phyloP scores from a whole-genome alignment of 2,888 invertebrate genomes.

The Rhagophthalmus giganteus region DNA sequence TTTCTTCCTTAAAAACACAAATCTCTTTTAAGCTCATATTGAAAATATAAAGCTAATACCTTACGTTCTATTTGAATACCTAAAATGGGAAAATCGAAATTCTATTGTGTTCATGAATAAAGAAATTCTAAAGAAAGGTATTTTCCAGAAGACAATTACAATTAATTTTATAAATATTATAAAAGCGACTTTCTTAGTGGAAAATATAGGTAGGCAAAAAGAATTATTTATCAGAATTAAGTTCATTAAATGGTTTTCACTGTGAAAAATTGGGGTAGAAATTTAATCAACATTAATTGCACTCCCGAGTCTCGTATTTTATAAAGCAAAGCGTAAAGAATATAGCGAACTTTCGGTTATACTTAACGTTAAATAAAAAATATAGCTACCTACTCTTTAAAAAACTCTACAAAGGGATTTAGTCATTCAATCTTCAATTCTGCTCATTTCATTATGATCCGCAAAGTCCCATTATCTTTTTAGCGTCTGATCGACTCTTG shows the following conservation, averaged over 20 bases:
- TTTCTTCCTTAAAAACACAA: background rate
- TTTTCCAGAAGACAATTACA: slow-evolving; percentile 15
- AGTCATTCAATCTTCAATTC: slow-evolving; percentile 8
- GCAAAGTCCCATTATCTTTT: too few relatives aligned
- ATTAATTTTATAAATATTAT: slow-evolving; percentile 17
- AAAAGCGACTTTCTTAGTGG: slow-evolving; percentile 9
- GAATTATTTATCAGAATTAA: slow-evolving; percentile 39
- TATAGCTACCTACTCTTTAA: slow-evolving; percentile 18
- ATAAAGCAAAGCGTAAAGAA: slow-evolving; percentile 30
- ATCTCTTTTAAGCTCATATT: background rate
- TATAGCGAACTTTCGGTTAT: slow-evolving; percentile 27
- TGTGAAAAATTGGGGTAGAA: slow-evolving; percentile 37
- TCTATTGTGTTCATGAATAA: slow-evolving; percentile 7
- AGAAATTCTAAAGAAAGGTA: slow-evolving; percentile 5
- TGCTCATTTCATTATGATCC: slow-evolving; percentile 13
- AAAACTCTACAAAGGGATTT: slow-evolving; percentile 5
- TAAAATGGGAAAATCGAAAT: slow-evolving; percentile 6
- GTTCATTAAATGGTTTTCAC: slow-evolving; percentile 38
- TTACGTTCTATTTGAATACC: slow-evolving; percentile 2
- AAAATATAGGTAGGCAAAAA: slow-evolving; percentile 24
- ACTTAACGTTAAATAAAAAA: slow-evolving; percentile 29
- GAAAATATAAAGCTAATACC: slow-evolving; percentile 1
- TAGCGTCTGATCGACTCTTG: too few relatives aligned
- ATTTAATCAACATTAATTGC: slow-evolving; percentile 40
- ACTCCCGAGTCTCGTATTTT: slow-evolving; percentile 32